These are phyloP conservation scores for Acanthopleura granulata DNA, from an alignment of 2,888 invertebrate species.

Conservation along the genomic window DNA sequence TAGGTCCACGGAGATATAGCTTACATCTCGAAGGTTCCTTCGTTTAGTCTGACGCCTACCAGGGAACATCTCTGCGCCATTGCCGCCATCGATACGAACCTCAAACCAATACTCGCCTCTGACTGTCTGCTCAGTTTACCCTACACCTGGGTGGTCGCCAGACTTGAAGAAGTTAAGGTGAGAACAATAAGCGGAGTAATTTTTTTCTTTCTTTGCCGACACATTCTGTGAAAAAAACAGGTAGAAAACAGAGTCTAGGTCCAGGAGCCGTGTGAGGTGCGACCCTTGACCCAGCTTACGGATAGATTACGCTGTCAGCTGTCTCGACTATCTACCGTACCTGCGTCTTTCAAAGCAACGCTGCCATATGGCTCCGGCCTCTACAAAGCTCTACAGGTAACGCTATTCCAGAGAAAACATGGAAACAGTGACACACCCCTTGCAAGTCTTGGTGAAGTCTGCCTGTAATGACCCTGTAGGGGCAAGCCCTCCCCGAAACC, in stretches of 20 bases:
- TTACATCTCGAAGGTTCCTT: not conserved
- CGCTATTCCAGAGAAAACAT: constrained; percentile 15
- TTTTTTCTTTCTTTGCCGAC: too few species aligned
- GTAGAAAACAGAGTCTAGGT: too few species aligned
- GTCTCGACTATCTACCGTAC: not conserved
- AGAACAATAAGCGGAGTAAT: too few species aligned
- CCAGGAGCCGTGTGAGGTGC: not conserved
- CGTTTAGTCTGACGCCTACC: too few species aligned
- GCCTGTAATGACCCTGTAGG: not conserved
- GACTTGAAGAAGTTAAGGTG: not conserved
- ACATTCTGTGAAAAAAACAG: too few species aligned
- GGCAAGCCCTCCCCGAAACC: not conserved
- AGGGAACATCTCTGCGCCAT: too few species aligned
- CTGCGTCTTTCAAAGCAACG: not conserved
- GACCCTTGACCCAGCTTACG: constrained; percentile 11
- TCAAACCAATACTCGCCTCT: too few species aligned
- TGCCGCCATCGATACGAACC: too few species aligned
- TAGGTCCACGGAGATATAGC: not conserved
- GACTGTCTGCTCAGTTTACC: too few species aligned
- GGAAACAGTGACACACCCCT: constrained; percentile 20
- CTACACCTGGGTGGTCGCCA: not conserved
- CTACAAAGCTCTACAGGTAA: constrained; percentile 6
- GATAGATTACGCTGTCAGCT: constrained; percentile 14
- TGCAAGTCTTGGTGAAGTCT: constrained; percentile 5
- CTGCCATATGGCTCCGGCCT: not conserved